Base-by-base conservation (phyloP, 2,113 vertebrate species). In the Grus americana region DNA sequence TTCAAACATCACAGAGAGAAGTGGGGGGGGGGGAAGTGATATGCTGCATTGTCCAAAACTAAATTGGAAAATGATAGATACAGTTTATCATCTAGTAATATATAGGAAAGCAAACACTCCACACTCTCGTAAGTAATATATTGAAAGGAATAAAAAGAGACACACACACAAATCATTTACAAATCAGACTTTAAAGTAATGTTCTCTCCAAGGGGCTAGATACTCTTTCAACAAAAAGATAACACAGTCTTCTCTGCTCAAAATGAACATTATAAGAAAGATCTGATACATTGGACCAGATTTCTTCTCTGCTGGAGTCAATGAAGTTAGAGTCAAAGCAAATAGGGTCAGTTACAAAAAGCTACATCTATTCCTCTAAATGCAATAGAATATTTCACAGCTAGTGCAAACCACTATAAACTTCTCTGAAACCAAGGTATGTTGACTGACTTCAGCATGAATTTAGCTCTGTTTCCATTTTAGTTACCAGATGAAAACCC, bases 21-120 rank as follows among this genome's bases (percentile, higher is more conserved):
- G 47, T 3, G 30, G 0, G 6, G 4, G 6, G 5, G 5, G 57
- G 20, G 38, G 32, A 36, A 49, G 30, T 40, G 12, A 83, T 65
- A 84, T 12, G 26, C 22, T 92, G 78, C 91, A 71, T 63, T 65
- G 84, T 86, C 86, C 79, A 96, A 76, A 90, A 83, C 24, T 50
- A 86, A 83, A 96, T 26, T 95, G 44, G 42, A 96, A 83, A 95
- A 91, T 79, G 67, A 95, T 52, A 95, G 90, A 91, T 70, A 73
- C 5, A 63, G 36, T 67, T 95, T 86, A 86, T 81, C 40, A 92
- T 50, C 58, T 54, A 58, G 42, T 80, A 86, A 92, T 75, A 73
- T 36, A 59, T 14, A 92, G 30, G 66, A 96, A 91, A 95, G 42
- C 17, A 76, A 93, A 73, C 22, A 40, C 46, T 91, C 83, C 71